phyloP scores from a whole-genome alignment of 2,113 vertebrate genomes.

The Nothocercus julius region DNA sequence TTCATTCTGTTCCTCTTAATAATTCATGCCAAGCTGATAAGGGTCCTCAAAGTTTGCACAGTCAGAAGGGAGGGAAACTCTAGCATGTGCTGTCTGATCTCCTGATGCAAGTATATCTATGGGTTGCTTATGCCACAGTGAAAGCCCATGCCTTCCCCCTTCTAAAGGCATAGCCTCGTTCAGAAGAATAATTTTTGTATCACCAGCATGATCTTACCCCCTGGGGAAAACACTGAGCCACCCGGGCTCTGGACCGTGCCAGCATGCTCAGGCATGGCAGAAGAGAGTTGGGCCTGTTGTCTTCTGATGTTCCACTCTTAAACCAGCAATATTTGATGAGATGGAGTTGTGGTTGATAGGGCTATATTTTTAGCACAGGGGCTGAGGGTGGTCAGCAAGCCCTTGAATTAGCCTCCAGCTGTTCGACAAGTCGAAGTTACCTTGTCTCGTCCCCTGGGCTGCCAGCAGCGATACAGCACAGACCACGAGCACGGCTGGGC shows the following conservation, averaged over 20 bases:
- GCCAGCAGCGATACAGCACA: background rate
- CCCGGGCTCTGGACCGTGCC: background rate
- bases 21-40: background rate
- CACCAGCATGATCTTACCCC: background rate
- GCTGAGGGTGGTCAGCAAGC: background rate
- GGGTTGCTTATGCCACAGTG: background rate
- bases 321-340: background rate
- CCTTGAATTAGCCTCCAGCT: background rate
- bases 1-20: conserved; percentile 7
- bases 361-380: accelerated
- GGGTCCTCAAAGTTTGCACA: background rate
- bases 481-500: background rate
- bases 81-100: background rate
- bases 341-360: background rate
- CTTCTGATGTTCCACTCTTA: background rate
- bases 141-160: background rate
- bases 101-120: background rate
- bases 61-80: background rate
- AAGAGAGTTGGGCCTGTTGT: background rate
- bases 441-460: background rate
- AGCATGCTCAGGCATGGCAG: background rate
- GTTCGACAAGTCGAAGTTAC: background rate
- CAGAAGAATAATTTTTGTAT: background rate
- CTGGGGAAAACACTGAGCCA: background rate
- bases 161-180: background rate